Percentiles rank a stretch among this genome's conserved stretches.
phyloP scores from a whole-genome alignment of 2,888 invertebrate species.

The Coecobrya sp. region DNA sequence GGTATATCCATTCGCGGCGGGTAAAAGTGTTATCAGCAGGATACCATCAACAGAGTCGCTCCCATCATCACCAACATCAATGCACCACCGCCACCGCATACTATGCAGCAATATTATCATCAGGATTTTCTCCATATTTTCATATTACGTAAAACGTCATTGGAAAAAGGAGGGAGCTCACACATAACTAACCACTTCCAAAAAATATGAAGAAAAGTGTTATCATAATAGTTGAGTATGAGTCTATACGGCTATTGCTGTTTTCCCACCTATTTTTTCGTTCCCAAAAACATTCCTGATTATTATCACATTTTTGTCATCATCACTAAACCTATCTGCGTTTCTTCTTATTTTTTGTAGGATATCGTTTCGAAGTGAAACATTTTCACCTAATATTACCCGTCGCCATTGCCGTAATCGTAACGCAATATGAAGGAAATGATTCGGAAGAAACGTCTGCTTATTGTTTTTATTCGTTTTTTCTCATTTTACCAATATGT shows the following conservation, averaged over 20 bases:
- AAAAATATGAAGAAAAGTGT: neutral
- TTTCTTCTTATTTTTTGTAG: conserved; percentile 9
- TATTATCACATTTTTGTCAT: neutral
- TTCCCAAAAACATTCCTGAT: neutral
- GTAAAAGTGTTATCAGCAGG: conserved; percentile 64
- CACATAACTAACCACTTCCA: neutral
- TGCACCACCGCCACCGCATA: conserved; percentile 27
- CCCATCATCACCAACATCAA: conserved; percentile 41
- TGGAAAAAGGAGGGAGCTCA: neutral
- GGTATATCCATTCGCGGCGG: neutral
- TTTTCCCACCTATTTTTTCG: neutral
- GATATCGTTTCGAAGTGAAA: neutral
- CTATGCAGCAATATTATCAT: neutral
- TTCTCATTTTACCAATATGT: too few relatives aligned
- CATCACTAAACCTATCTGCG: neutral
- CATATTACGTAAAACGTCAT: neutral
- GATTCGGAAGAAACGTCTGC: conserved; percentile 58
- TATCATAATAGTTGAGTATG: neutral
- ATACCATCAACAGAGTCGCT: conserved; percentile 29
- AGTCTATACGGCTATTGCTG: neutral
- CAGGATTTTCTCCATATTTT: neutral
- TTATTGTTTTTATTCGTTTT: conserved; percentile 14
- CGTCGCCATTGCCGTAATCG: neutral
- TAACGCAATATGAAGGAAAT: conserved; percentile 55
- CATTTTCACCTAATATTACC: conserved; percentile 20